Conservation (phyloP, 2,113 vertebrate genomes). For the Stigmatopora argus region DNA sequence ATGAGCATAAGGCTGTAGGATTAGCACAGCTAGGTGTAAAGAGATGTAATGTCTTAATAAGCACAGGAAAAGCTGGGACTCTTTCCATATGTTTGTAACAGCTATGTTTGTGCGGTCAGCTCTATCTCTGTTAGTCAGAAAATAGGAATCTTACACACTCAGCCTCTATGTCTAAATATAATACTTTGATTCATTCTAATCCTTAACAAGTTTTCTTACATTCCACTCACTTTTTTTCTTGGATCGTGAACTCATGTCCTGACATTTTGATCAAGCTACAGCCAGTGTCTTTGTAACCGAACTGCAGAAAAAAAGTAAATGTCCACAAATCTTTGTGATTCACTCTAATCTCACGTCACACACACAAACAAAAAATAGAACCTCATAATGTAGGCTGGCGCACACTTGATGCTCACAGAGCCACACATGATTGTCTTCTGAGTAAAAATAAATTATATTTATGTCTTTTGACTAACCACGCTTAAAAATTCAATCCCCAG, state of each 20-base stretch:
- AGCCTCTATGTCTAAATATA: background rate
- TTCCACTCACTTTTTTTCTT: conserved; percentile 15
- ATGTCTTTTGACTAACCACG: conserved; percentile 2
- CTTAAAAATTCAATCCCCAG: conserved; percentile 38
- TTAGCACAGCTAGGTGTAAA: conserved; percentile 67
- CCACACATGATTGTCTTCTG: conserved; percentile 18
- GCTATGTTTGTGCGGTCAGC: conserved; percentile 20
- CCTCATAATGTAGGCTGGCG: conserved; percentile 31
- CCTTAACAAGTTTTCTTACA: conserved; percentile 10
- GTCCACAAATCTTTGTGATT: conserved; percentile 28
- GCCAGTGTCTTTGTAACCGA: conserved; percentile 47
- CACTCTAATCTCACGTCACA: conserved; percentile 58
- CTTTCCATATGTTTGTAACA: conserved; percentile 18
- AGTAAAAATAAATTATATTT: conserved; percentile 23
- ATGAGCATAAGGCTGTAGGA: conserved; percentile 61
- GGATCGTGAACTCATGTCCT: conserved; percentile 23
- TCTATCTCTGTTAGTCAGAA: background rate
- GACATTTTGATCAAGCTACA: conserved; percentile 36
- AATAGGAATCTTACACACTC: background rate
- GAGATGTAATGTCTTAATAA: conserved; percentile 62
- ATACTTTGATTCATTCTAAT: conserved; percentile 10
- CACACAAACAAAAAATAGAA: conserved; percentile 13
- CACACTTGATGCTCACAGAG: conserved; percentile 49
- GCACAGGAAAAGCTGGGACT: background rate
- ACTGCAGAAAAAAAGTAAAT: conserved; percentile 63